These are phyloP conservation scores for Drosophila santomea DNA, from an alignment of 1,140 invertebrate genomes.

Conservation along the genomic window DNA sequence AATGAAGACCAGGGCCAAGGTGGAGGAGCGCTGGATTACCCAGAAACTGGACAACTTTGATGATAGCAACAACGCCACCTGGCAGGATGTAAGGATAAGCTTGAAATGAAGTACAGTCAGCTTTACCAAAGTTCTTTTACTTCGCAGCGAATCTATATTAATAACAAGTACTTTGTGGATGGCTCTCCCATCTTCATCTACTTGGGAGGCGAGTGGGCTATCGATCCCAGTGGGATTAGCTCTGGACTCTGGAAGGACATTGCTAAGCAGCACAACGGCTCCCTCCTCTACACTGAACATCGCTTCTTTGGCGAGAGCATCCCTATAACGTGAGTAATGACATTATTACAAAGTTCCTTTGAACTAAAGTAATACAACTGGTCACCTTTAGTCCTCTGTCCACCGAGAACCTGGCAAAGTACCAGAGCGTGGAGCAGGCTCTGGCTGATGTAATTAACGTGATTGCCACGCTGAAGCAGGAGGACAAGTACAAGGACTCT, in stretches of 20 bases:
- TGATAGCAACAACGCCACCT: constrained; percentile 87
- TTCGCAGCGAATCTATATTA: constrained; percentile 86
- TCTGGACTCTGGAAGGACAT: constrained; percentile 87
- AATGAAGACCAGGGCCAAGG: constrained; percentile 23
- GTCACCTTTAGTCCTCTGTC: constrained; percentile 79
- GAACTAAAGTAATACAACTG: not conserved
- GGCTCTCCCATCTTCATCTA: constrained; percentile 86
- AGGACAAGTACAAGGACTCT: constrained; percentile 75
- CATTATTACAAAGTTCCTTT: not conserved
- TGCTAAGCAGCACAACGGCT: constrained; percentile 88
- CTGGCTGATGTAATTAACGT: constrained; percentile 91
- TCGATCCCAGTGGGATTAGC: constrained; percentile 85
- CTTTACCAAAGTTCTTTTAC: not conserved
- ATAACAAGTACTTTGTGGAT: constrained; percentile 87
- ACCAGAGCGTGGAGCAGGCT: constrained; percentile 90
- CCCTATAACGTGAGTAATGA: constrained; percentile 88
- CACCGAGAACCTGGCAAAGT: constrained; percentile 87
- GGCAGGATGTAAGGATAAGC: constrained; percentile 86
- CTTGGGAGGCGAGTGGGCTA: constrained; percentile 89
- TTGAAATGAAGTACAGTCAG: not conserved
- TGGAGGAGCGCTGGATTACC: constrained; percentile 60
- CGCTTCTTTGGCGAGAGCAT: constrained; percentile 92
- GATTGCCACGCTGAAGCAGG: constrained; percentile 86
- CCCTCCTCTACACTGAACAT: constrained; percentile 90
- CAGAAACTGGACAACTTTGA: constrained; percentile 89